phyloP scores from a whole-genome alignment of 2,113 vertebrate species.

The Aythya baeri region DNA sequence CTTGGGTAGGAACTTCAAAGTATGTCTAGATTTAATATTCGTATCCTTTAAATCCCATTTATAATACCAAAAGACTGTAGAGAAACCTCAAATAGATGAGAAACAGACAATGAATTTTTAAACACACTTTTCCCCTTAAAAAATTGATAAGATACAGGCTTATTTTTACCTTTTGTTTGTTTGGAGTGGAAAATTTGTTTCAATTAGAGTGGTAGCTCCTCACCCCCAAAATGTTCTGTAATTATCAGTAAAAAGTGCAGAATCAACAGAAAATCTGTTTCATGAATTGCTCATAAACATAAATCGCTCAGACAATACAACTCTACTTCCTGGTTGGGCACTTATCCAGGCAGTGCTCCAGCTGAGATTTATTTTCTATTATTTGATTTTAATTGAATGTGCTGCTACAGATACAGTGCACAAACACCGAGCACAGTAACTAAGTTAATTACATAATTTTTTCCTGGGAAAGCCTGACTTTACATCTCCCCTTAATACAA shows the following conservation, averaged over 20 bases:
- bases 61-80: neutral
- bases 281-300: conserved; percentile 37
- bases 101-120: conserved; percentile 47
- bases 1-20: neutral
- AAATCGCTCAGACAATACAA: neutral
- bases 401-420: neutral
- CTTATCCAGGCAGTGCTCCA: neutral
- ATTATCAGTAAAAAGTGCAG: conserved; percentile 30
- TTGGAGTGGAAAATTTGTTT: conserved; percentile 19
- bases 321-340: conserved; percentile 33
- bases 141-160: neutral
- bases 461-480: neutral
- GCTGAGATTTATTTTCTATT: conserved; percentile 53
- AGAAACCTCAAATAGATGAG: neutral
- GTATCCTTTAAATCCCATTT: neutral
- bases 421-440: neutral
- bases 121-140: conserved; percentile 14
- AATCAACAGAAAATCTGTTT: conserved; percentile 42
- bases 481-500: neutral
- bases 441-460: neutral
- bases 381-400: conserved; percentile 49
- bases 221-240: neutral
- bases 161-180: conserved; percentile 42
- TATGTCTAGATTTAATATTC: neutral
- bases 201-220: neutral